phyloP scores from a whole-genome alignment of 2,113 vertebrate genomes.

The Zapornia atra region DNA sequence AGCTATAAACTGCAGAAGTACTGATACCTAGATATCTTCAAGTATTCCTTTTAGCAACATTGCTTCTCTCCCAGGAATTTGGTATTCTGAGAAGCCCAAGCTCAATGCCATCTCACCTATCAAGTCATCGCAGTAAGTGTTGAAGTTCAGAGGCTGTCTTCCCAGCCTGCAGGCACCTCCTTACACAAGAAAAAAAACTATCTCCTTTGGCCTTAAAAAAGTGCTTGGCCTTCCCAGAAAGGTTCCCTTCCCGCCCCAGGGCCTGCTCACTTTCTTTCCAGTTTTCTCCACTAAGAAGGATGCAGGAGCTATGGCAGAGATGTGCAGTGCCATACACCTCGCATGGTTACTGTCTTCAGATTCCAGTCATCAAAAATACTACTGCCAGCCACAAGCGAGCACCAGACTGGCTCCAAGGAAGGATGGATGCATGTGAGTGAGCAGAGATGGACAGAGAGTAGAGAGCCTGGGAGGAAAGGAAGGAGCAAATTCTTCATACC shows the following conservation, averaged over 20 bases:
- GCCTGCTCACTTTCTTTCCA: not conserved
- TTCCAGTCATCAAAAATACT: not conserved
- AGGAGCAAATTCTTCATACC: not conserved
- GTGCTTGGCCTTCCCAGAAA: not conserved
- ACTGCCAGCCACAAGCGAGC: not conserved
- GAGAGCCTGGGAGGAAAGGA: not conserved
- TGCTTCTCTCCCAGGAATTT: not conserved
- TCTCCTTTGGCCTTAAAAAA: not conserved
- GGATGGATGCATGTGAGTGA: too few relatives aligned
- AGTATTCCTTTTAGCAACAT: not conserved
- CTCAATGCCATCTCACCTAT: not conserved
- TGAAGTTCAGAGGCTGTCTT: not conserved
- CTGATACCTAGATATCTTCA: not conserved
- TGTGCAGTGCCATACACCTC: not conserved
- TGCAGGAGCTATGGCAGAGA: not conserved
- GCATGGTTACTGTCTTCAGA: not conserved
- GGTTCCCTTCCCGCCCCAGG: fast-evolving
- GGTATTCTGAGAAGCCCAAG: not conserved
- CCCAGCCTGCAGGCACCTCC: not conserved
- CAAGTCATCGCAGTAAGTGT: not conserved
- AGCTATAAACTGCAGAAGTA: not conserved
- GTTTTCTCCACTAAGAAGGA: not conserved
- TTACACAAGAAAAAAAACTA: not conserved
- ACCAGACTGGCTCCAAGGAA: not conserved
- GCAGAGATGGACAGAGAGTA: not conserved